Conservation (phyloP, 2,888 invertebrate genomes). For the Aricia artaxerxes region DNA sequence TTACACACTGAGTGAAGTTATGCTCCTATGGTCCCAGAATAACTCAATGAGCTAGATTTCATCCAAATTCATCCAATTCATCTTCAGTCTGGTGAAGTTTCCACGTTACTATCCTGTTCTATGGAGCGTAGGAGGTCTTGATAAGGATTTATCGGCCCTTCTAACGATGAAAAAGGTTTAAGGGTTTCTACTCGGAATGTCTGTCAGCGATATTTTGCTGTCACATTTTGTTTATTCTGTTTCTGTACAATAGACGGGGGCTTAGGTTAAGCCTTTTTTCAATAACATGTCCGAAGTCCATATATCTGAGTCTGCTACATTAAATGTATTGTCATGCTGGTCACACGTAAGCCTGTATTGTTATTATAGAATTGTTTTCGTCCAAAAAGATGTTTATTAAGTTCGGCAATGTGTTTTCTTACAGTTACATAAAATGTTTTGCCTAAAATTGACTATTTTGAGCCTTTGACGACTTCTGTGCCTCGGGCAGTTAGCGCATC, state of each 20-base stretch:
- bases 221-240: neutral
- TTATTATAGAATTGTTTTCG: neutral
- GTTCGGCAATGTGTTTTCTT: neutral
- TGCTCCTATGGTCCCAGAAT: no score
- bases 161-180: neutral
- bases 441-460: no score
- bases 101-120: neutral
- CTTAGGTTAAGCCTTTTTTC: constrained; percentile 11
- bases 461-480: no score
- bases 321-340: neutral
- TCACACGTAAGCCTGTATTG: neutral
- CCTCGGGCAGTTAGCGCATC: no score
- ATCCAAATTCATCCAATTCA: no score
- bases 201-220: neutral
- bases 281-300: constrained; percentile 1
- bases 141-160: constrained; percentile 14
- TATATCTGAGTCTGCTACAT: neutral
- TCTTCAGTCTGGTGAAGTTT: no score
- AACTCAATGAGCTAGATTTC: no score
- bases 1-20: no score
- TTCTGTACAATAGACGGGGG: neutral
- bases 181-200: neutral
- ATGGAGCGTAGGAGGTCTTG: neutral
- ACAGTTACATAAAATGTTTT: no score
- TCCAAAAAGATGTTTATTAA: neutral